Base-by-base conservation (phyloP, 2,113 vertebrate genomes). In the Macquaria australasica region DNA sequence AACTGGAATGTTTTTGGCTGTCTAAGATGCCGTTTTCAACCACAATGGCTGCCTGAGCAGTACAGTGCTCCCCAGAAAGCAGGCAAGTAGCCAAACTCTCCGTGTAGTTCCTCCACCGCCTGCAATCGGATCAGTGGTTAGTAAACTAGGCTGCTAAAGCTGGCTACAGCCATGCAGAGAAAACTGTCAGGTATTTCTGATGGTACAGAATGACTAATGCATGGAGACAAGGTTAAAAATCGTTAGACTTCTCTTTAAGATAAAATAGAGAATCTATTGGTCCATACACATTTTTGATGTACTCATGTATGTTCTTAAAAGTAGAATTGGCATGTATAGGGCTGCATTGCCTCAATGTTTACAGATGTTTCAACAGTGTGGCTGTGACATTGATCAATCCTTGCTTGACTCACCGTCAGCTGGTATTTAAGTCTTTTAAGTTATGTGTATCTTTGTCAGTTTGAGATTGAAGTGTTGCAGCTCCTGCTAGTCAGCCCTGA, bases 91-190 rank as follows among this genome's bases (percentile, higher is more conserved):
- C 68, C 55, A 73, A 25, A 60, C 43, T 62, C 34, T 34, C 21
- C 6, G 0, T 63, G 50, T 34, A 23, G 45, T 25, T 78, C 45
- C 55, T 63, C 62, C 45, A 78, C 69, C 23, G 34, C 59, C 58
- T 77, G 79, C 43, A 51, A 45, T 37, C 66, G 16, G 31, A 72
- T 59, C 51, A 53, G 68, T 34, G 8, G 37, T 73, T 59, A 45
- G n/a, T 59, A 15, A 60, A 53, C 23, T 6, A 15, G 16, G 37
- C 16, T 63, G 72, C n/a, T 50, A 16, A 73, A 63, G 8, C 23
- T 63, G 51, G 39, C 25, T 56, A 25, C 71, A 73, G 59, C 3
- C 0, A 48, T 43, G 25, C 41, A 59, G 5, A 34, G 8, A 68
- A 41, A 11, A 15, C 21, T 56, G 31, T 18, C 51, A 68, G 53